Evolutionary conservation across 64 coral and sea anemone species (phyloP).

Genomic region (Cladopsammia gracilis): DNA sequence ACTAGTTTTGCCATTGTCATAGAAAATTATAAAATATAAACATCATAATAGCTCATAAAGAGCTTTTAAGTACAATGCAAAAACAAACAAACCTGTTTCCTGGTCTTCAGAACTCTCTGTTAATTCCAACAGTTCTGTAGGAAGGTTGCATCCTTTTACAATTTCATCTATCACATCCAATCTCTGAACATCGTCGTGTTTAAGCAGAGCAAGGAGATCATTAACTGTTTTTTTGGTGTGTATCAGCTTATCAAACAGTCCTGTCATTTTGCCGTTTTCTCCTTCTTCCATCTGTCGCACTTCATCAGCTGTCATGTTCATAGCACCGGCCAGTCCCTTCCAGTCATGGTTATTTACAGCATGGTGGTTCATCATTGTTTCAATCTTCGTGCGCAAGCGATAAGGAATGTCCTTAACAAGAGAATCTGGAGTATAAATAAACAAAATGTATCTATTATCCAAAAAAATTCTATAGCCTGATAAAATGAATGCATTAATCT

Average conservation of each 20-base stretch:
- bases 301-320: constrained; percentile 36
- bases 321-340: constrained; percentile 51
- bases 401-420: constrained; percentile 69
- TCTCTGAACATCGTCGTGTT: not conserved
- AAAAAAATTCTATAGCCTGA: too few species aligned
- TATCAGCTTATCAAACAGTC: constrained; percentile 45
- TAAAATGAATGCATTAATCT: too few species aligned
- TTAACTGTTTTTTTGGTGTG: constrained; percentile 9
- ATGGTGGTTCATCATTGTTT: not conserved
- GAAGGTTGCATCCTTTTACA: not conserved
- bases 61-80: too few species aligned
- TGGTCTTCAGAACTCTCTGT: not conserved
- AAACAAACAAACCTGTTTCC: not conserved
- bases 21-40: too few species aligned
- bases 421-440: constrained; percentile 3
- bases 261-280: constrained; percentile 39
- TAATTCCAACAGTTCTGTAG: not conserved
- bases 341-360: constrained; percentile 40
- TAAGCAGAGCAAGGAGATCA: constrained; percentile 34
- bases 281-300: not conserved
- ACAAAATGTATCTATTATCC: too few species aligned
- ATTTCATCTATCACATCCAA: constrained; percentile 37
- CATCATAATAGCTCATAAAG: too few species aligned
- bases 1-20: too few species aligned
- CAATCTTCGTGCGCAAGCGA: not conserved